phyloP scores from a whole-genome alignment of 2,888 invertebrate species.

The Xanthorhoe spadicearia region DNA sequence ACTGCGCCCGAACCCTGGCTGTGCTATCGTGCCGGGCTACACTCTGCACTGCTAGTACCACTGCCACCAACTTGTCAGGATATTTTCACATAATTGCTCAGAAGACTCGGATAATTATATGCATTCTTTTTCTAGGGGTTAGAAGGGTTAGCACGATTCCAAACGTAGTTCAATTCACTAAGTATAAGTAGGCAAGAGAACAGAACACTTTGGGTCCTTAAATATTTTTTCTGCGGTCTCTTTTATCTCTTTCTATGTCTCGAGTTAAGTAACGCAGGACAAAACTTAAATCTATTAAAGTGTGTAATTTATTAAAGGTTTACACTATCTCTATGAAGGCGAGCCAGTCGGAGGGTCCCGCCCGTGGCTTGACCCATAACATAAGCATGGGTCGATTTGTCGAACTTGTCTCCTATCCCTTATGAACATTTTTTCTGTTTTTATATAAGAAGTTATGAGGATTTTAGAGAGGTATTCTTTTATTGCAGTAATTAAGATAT shows the following conservation, averaged over 20 bases:
- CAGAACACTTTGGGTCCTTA: constrained; percentile 51
- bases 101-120: constrained; percentile 62
- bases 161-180: constrained; percentile 51
- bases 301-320: constrained; percentile 71
- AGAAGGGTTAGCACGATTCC: constrained; percentile 63
- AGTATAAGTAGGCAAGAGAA: constrained; percentile 48
- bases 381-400: constrained; percentile 75
- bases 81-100: constrained; percentile 69
- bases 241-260: constrained; percentile 53
- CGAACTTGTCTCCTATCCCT: constrained; percentile 63
- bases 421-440: constrained; percentile 74
- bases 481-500: constrained; percentile 82
- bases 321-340: constrained; percentile 56
- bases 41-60: constrained; percentile 34
- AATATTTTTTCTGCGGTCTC: constrained; percentile 51
- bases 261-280: constrained; percentile 53
- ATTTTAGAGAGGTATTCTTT: constrained; percentile 74
- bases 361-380: constrained; percentile 55
- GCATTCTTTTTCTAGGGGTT: constrained; percentile 60
- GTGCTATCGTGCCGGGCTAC: constrained; percentile 16
- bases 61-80: constrained; percentile 65
- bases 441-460: constrained; percentile 74
- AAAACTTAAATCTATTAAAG: constrained; percentile 64
- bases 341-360: constrained; percentile 52
- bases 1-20: constrained; percentile 23